These are phyloP conservation scores for Macquaria australasica DNA, from an alignment of 2,113 vertebrate species.

Conservation along the genomic window DNA sequence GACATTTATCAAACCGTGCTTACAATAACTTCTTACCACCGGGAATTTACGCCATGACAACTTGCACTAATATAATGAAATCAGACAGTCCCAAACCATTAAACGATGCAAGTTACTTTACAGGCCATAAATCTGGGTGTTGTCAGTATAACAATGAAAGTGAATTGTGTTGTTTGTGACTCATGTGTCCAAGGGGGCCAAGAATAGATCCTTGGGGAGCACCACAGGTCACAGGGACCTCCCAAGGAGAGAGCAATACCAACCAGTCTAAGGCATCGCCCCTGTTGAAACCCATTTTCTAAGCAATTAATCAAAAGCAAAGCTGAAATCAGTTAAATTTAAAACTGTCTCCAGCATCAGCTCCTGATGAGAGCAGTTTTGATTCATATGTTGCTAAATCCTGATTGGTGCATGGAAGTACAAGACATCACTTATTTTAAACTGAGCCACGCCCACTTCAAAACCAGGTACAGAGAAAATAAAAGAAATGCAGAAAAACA, in stretches of 20 bases:
- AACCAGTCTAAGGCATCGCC: not conserved
- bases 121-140: not conserved
- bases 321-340: not conserved
- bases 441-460: not conserved
- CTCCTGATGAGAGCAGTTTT: not conserved
- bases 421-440: not conserved
- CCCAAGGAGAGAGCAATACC: not conserved
- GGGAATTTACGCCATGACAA: not conserved
- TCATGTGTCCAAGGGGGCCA: not conserved
- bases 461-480: not conserved
- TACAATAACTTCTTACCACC: not conserved
- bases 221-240: not conserved
- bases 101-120: not conserved
- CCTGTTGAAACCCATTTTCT: not conserved
- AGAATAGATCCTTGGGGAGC: slow-evolving; percentile 12
- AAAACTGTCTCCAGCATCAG: not conserved
- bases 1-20: slow-evolving; percentile 3
- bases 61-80: not conserved
- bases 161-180: slow-evolving; percentile 4
- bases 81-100: not conserved
- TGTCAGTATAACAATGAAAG: not conserved
- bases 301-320: not conserved
- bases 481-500: not conserved
- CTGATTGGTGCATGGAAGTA: not conserved
- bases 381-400: no score